phyloP scores from a whole-genome alignment of 1,140 invertebrate genomes.

The Chironomus striatipennis region DNA sequence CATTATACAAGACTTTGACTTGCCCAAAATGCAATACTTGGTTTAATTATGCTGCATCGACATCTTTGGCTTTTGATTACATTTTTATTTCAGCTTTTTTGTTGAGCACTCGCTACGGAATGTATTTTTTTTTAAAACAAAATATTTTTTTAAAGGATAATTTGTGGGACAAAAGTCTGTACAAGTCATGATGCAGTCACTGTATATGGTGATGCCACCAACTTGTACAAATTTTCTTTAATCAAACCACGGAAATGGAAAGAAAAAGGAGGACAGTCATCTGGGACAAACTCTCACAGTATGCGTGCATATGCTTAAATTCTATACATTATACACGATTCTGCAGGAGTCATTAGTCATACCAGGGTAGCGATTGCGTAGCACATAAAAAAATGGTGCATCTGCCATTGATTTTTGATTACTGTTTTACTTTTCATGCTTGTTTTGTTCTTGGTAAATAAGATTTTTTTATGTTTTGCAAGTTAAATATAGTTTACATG shows the following conservation, averaged over 20 bases:
- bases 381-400: conserved; percentile 8
- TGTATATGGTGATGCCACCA: background rate
- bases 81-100: conserved; percentile 12
- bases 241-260: background rate
- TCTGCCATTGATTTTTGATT: conserved; percentile 1
- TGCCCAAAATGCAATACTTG: conserved; percentile 7
- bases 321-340: background rate
- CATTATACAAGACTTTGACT: background rate
- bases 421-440: background rate
- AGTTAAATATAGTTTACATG: background rate
- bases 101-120: conserved; percentile 4
- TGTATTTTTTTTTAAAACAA: background rate
- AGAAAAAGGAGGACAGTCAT: background rate
- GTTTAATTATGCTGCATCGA: conserved; percentile 12
- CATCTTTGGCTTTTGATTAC: conserved; percentile 1
- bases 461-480: background rate
- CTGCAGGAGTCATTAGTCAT: background rate
- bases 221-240: background rate
- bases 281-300: background rate
- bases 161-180: background rate
- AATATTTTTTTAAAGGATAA: background rate
- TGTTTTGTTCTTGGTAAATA: background rate
- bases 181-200: background rate
- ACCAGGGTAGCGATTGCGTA: conserved; percentile 8
- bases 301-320: conserved; percentile 2